Conservation (phyloP, 1,140 invertebrate species). For the Chironomus tepperi region DNA sequence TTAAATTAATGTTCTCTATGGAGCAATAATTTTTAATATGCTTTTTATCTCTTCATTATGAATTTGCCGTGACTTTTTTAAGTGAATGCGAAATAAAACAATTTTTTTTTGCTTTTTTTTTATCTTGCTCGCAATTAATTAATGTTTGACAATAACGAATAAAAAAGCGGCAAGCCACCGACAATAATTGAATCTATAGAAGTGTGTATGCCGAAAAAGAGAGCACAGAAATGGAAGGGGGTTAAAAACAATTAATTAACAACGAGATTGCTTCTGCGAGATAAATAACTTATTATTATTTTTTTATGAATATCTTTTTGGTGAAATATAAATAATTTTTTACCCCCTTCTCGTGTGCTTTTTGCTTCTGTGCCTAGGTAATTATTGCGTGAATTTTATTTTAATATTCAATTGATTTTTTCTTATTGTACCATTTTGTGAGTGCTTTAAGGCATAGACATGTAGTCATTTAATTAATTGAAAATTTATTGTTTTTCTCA, state of each 20-base stretch:
- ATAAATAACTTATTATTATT: conserved; percentile 7
- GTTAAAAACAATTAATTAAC: conserved; percentile 11
- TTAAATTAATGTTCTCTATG: conserved; percentile 23
- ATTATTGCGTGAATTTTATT: no score
- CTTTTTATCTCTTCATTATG: conserved; percentile 23
- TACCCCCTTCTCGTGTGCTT: no score
- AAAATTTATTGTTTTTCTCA: no score
- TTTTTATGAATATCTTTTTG: background rate
- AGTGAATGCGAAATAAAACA: conserved; percentile 7
- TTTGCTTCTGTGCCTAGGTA: no score
- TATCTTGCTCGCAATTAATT: conserved; percentile 19
- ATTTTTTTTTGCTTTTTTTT: background rate
- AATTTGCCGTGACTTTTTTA: background rate
- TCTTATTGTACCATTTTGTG: no score
- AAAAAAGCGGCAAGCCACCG: background rate
- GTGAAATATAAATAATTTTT: no score
- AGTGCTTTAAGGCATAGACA: no score
- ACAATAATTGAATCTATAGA: background rate
- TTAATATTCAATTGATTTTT: no score
- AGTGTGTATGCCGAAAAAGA: background rate
- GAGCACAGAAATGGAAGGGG: background rate
- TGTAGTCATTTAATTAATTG: no score
- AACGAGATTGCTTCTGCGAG: background rate
- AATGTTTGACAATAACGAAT: conserved; percentile 13
- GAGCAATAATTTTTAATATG: conserved; percentile 24